Evolutionary conservation across 2,113 vertebrate species (phyloP).

Genomic region (Sceloporus undulatus): DNA sequence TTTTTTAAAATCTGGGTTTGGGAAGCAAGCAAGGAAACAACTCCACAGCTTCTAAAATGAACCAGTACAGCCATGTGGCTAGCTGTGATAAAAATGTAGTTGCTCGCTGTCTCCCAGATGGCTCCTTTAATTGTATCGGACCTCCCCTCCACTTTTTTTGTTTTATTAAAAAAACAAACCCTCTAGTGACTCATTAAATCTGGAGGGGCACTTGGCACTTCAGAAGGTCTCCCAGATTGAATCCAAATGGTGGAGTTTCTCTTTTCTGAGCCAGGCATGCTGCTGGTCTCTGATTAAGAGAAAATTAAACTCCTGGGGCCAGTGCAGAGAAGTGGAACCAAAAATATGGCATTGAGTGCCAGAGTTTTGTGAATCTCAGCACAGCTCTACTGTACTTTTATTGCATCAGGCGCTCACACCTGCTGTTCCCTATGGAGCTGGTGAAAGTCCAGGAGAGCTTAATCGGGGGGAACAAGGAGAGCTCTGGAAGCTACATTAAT

Average conservation of each 20-base stretch:
- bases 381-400: not conserved
- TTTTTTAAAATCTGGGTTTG: not conserved
- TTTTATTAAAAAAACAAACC: not conserved
- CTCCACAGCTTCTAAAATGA: not conserved
- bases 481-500: not conserved
- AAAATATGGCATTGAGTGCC: not conserved
- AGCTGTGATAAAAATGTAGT: not conserved
- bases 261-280: not conserved
- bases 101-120: not conserved
- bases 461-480: not conserved
- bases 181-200: slow-evolving; percentile 15
- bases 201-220: slow-evolving; percentile 1
- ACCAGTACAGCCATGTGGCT: not conserved
- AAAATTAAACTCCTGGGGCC: slow-evolving; percentile 21
- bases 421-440: slow-evolving; percentile 4
- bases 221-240: not conserved
- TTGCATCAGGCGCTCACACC: slow-evolving; percentile 1
- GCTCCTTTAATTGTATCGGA: not conserved
- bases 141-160: not conserved
- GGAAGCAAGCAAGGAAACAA: not conserved
- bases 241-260: not conserved
- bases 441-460: not conserved
- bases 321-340: not conserved
- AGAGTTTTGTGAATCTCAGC: not conserved
- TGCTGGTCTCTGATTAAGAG: slow-evolving; percentile 13